Evolutionary conservation across 2,888 invertebrate species (phyloP).

Genomic region (Macrosoma leucophasiata): DNA sequence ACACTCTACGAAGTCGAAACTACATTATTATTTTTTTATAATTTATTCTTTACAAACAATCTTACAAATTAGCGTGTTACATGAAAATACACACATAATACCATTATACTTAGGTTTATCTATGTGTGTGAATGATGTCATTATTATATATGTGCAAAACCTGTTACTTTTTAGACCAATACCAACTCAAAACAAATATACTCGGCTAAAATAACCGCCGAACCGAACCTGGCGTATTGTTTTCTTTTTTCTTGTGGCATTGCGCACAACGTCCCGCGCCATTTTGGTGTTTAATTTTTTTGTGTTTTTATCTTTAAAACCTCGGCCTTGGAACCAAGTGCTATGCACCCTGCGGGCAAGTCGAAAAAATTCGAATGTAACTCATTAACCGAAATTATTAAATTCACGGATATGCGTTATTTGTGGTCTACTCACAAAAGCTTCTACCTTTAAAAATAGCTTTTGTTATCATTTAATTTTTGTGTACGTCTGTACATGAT

Average conservation of each 20-base stretch:
- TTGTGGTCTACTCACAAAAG: slow-evolving; percentile 37
- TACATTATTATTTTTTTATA: no score
- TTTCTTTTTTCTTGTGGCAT: slow-evolving; percentile 30
- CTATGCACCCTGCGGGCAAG: slow-evolving; percentile 35
- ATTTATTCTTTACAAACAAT: no score
- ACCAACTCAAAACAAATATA: no score
- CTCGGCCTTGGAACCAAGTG: slow-evolving; percentile 56
- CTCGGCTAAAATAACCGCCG: slow-evolving; percentile 38
- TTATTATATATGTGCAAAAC: no score
- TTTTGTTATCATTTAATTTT: slow-evolving; percentile 18
- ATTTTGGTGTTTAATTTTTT: slow-evolving; percentile 41
- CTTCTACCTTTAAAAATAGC: slow-evolving; percentile 23
- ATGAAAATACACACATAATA: no score
- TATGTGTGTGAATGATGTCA: no score
- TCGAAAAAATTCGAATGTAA: slow-evolving; percentile 34
- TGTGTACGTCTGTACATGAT: slow-evolving; percentile 23
- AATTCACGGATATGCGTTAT: slow-evolving; percentile 31
- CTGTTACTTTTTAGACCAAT: no score
- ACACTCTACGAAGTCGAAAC: no score
- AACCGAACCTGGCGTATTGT: slow-evolving; percentile 34
- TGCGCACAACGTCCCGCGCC: slow-evolving; percentile 32
- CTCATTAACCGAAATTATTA: slow-evolving; percentile 33
- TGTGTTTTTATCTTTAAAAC: slow-evolving; percentile 39
- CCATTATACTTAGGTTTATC: no score
- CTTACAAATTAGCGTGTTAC: no score